Percentiles rank a stretch among this genome's conserved stretches.
phyloP scores from a whole-genome alignment of 2,113 vertebrate genomes.

The Chaetops frenatus region DNA sequence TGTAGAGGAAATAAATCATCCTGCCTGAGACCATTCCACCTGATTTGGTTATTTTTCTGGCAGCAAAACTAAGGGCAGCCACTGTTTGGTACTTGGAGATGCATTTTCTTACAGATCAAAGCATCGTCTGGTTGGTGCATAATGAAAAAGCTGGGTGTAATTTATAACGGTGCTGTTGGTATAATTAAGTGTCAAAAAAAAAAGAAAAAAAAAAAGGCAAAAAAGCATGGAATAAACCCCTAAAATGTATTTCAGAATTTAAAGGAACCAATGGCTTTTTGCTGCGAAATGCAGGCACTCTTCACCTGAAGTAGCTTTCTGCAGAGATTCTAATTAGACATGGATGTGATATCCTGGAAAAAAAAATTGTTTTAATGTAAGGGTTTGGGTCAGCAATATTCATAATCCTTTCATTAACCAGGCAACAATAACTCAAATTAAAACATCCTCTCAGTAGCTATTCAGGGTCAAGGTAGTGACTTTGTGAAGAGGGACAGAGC shows the following conservation, averaged over 20 bases:
- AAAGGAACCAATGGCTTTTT: background rate
- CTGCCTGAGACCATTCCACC: background rate
- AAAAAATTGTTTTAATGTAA: background rate
- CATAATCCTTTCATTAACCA: background rate
- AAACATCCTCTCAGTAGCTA: background rate
- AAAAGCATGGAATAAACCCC: background rate
- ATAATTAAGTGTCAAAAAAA: background rate
- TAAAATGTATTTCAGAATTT: background rate
- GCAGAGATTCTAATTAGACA: background rate
- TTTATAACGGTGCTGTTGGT: background rate
- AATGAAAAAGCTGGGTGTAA: background rate
- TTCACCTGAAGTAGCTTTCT: background rate
- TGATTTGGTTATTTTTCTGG: background rate
- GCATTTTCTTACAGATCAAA: background rate
- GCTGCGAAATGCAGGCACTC: background rate
- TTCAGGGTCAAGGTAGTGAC: background rate
- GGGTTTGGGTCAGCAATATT: background rate
- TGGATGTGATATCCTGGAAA: accelerated
- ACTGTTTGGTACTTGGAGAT: background rate
- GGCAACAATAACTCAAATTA: background rate
- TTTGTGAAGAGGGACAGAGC: background rate
- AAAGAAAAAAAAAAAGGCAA: background rate
- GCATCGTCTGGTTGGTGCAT: accelerated
- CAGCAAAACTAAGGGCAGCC: background rate
- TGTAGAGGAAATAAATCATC: accelerated